A percentile compares a stretch with the other conserved stretches of the same genome.
These are phyloP conservation scores for Phaethon lepturus DNA, from an alignment of 2,113 vertebrate species.

Conservation along the genomic window DNA sequence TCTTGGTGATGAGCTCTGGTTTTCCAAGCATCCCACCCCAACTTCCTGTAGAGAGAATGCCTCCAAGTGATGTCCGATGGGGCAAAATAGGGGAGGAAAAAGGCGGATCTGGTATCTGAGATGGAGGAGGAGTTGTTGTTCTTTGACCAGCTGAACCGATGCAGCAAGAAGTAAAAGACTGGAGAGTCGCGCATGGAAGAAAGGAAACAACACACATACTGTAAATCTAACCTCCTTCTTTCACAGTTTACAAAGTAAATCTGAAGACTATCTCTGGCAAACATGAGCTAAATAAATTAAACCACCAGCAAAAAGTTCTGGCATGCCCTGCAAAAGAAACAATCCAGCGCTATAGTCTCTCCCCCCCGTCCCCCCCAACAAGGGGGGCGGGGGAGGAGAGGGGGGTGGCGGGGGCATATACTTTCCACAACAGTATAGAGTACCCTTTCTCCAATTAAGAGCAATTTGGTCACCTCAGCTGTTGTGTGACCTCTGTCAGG, in stretches of 20 bases:
- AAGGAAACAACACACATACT: neutral
- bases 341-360: neutral
- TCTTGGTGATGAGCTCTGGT: conserved; percentile 88
- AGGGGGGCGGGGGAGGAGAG: too few relatives aligned
- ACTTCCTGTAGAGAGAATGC: conserved; percentile 84
- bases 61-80: conserved; percentile 88
- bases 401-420: neutral
- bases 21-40: conserved; percentile 88
- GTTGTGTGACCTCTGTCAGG: neutral
- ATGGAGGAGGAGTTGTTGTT: conserved; percentile 95
- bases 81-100: conserved; percentile 82
- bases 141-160: conserved; percentile 97
- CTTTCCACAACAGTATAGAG: neutral
- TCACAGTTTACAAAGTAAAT: neutral
- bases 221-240: neutral
- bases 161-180: conserved; percentile 94
- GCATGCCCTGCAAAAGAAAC: neutral
- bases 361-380: neutral
- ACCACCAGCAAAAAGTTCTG: neutral
- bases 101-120: conserved; percentile 94
- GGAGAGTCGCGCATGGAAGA: neutral
- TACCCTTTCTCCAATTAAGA: neutral
- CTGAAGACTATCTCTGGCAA: neutral
- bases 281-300: neutral
- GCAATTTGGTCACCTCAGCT: neutral